These are phyloP conservation scores for Tachysurus vachellii DNA, from an alignment of 2,113 vertebrate species.

Conservation along the genomic window DNA sequence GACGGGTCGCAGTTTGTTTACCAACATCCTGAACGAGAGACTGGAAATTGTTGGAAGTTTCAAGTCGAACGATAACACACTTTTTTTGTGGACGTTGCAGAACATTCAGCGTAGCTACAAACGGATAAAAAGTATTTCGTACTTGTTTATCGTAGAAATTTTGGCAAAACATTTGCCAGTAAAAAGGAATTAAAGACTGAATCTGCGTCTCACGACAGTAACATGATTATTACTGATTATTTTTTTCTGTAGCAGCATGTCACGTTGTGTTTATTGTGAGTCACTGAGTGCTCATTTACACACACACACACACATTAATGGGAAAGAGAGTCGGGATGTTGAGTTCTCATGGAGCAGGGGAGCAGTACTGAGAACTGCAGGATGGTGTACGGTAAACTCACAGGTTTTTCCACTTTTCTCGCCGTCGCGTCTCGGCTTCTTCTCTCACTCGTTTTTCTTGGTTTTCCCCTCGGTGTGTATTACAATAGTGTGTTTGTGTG, in stretches of 20 bases:
- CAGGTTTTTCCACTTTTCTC: conserved; percentile 30
- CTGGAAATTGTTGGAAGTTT: neutral
- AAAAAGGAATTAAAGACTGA: neutral
- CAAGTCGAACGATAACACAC: neutral
- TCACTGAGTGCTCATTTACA: neutral
- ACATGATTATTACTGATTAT: neutral
- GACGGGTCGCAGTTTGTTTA: neutral
- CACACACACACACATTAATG: neutral
- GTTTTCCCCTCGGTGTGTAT: neutral
- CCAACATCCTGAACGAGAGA: neutral
- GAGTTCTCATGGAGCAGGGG: neutral
- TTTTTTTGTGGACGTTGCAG: neutral
- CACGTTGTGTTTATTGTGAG: neutral
- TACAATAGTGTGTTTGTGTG: conserved; percentile 31
- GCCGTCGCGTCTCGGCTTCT: neutral
- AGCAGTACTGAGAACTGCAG: neutral
- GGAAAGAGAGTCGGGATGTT: neutral
- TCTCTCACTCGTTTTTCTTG: conserved; percentile 9
- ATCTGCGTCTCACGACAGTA: neutral
- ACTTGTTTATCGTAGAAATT: neutral
- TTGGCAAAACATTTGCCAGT: neutral
- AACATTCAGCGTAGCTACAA: neutral
- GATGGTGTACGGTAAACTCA: neutral
- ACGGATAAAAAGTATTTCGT: neutral
- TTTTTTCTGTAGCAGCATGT: neutral